Conservation (phyloP, 2,888 invertebrate genomes). For the Bimastos eiseni region DNA sequence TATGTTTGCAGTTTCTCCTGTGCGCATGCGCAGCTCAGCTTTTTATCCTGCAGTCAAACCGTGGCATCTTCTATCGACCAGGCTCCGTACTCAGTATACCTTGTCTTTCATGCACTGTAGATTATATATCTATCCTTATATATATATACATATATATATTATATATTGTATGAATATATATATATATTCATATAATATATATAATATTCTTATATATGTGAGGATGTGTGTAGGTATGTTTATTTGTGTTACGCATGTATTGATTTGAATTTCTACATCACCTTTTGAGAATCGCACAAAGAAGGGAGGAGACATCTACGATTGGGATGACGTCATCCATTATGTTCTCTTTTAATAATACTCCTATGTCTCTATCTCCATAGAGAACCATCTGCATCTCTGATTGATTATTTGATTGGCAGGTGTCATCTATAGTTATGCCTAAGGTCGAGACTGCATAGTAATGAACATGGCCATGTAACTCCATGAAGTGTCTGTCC, state of each 20-base stretch:
- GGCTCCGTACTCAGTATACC: background rate
- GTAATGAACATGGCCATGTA: no score
- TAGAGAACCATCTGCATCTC: no score
- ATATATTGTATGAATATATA: no score
- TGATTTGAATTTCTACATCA: background rate
- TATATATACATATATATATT: background rate
- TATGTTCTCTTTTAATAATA: background rate
- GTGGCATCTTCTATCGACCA: background rate
- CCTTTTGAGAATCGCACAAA: background rate
- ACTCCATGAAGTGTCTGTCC: no score
- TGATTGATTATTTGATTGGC: no score
- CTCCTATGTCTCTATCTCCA: background rate
- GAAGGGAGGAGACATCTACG: background rate
- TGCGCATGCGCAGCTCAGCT: background rate
- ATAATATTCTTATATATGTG: no score
- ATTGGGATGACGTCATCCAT: background rate
- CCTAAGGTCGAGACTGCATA: no score
- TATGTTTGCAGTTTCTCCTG: background rate
- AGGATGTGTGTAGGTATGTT: no score
- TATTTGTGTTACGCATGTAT: background rate
- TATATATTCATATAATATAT: background rate
- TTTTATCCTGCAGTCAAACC: background rate
- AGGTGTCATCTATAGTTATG: no score
- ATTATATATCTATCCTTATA: background rate
- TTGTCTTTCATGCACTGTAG: background rate